These are phyloP conservation scores for Sebastolobus alascanus DNA, from an alignment of 2,797 vertebrate genomes.

Conservation along the genomic window DNA sequence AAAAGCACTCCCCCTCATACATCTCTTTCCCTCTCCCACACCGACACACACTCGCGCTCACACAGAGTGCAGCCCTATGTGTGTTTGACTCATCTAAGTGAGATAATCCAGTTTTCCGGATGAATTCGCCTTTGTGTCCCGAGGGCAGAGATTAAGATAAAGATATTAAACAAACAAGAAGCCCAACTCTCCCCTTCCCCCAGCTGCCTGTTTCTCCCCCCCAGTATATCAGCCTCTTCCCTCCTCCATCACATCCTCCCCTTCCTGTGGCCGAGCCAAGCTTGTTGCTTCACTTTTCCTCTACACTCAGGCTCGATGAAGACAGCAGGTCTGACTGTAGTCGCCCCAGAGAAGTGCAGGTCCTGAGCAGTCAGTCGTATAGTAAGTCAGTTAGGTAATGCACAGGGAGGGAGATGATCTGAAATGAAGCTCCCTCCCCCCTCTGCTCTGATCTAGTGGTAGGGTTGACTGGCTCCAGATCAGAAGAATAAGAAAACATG, in stretches of 20 bases:
- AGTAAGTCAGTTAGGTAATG: conserved; percentile 25
- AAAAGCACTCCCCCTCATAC: conserved; percentile 29
- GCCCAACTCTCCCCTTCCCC: conserved; percentile 51
- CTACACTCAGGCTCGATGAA: conserved; percentile 7
- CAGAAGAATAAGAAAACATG: conserved; percentile 85
- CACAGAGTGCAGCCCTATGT: conserved; percentile 78
- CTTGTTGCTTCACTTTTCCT: conserved; percentile 53
- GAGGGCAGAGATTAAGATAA: conserved; percentile 94
- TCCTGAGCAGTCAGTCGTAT: conserved; percentile 27
- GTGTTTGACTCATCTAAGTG: conserved; percentile 92
- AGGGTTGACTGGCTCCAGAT: conserved; percentile 86
- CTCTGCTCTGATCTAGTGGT: conserved; percentile 49
- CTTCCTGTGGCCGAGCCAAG: conserved; percentile 46
- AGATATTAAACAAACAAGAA: conserved; percentile 88
- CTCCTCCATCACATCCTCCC: conserved; percentile 53
- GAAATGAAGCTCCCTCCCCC: conserved; percentile 15
- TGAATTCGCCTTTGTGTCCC: conserved; percentile 93
- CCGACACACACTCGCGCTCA: conserved; percentile 41
- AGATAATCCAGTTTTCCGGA: conserved; percentile 97
- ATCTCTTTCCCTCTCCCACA: conserved; percentile 36
- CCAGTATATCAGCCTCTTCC: conserved; percentile 50
- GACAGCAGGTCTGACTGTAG: conserved; percentile 34
- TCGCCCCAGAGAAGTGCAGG: conserved; percentile 23
- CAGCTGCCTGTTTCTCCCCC: conserved; percentile 48
- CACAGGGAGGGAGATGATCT: conserved; percentile 24